Base-by-base conservation (phyloP, 2,113 vertebrate species). In the Carettochelys insculpta region DNA sequence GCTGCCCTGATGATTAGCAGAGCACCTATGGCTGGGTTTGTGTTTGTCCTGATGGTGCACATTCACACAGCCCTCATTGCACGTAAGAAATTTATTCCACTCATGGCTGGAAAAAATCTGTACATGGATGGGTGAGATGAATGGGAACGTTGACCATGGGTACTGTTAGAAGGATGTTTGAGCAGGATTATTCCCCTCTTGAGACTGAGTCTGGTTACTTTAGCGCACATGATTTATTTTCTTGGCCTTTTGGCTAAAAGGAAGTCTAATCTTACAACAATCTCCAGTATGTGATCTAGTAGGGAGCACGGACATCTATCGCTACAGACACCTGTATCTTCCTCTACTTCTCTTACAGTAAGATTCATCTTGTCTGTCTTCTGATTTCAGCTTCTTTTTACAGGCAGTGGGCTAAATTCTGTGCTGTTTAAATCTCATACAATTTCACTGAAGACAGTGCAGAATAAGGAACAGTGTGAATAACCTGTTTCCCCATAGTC, bases 351-450 rank as follows among this genome's bases (percentile, higher is more conserved):
- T 43, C 38, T 73, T 43, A 27, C 41, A 73, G n/a, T 71, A 43
- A 22, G n/a, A 71, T 41, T 71, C 38, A 24, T 71, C n/a, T 71
- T 38, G 38, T 71, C 68, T 73, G 11, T 31, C 45, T 94, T 95
- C 85, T 87, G 83, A 84, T 17, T n/a, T 65, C 17, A 9, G 41
- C 20, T 79, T 5, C 41, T 92, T 94, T 85, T 83, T 47, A 45
- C 5, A 0, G 0, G 16, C 82, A 43, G 71, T 81, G 47, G 31
- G 79, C 92, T 53, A 65, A 91, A 80, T 92, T 90, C 86, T 76
- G 38, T 52, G 48, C 78, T 84, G 25, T 90, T 95, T 89, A 80
- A 54, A 22, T 86, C 87, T 47, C 47, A 82, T 78, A 34, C 85
- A 88, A 27, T 6, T 0, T 0, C 75, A 82, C 10, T 41, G 17